Conservation (phyloP, 1,140 invertebrate species). For the Parasteatoda tepidariorum region DNA sequence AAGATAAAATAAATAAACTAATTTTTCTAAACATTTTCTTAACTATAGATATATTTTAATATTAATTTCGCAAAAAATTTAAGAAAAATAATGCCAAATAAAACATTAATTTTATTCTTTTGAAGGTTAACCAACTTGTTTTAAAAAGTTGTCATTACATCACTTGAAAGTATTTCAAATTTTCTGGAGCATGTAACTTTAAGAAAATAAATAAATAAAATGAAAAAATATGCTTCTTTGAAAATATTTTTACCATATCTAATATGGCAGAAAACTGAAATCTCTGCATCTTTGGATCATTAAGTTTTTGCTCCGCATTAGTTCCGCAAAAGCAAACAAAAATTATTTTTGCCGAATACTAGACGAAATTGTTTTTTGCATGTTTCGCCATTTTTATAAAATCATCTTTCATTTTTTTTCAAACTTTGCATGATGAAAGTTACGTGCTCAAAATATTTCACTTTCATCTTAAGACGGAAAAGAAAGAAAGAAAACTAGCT, state of each 20-base stretch:
- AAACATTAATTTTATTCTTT: no score
- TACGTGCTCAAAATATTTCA: slow-evolving; percentile 24
- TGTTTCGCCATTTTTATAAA: no score
- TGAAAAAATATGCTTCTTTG: not conserved
- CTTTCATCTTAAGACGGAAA: slow-evolving; percentile 28
- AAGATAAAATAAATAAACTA: no score
- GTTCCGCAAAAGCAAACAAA: slow-evolving; percentile 10
- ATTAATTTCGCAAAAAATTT: no score
- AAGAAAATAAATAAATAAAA: no score
- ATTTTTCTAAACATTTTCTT: no score
- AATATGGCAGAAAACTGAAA: slow-evolving; percentile 29
- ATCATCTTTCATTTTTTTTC: slow-evolving; percentile 20
- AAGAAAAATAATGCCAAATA: no score
- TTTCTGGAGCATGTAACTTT: no score
- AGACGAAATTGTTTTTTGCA: not conserved
- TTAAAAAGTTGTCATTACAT: no score
- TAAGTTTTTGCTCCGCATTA: slow-evolving; percentile 26
- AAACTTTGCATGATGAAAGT: slow-evolving; percentile 17
- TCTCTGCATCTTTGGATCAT: slow-evolving; percentile 28
- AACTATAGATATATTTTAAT: no score
- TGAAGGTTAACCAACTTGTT: no score
- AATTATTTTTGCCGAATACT: not conserved
- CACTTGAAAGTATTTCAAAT: no score
- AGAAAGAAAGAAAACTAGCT: slow-evolving; percentile 15
- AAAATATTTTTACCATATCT: slow-evolving; percentile 27